Conservation (phyloP, 2,797 vertebrate species). For the Champsocephalus gunnari region DNA sequence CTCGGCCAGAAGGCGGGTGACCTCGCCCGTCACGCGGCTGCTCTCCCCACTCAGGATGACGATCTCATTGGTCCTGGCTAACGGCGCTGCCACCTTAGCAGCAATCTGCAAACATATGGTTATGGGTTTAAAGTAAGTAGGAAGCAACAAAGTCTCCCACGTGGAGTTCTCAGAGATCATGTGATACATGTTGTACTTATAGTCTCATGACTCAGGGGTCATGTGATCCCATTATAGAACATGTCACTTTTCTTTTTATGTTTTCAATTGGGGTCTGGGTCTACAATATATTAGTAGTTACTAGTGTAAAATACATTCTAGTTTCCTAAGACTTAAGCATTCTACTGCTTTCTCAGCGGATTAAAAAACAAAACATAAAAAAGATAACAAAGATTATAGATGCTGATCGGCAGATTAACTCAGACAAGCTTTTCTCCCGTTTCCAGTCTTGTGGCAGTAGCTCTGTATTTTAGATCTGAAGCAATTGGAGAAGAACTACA, state of each 20-base stretch:
- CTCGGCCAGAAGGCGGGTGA: slow-evolving; percentile 92
- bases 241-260: too few species aligned
- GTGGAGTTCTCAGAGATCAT: neutral
- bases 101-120: slow-evolving; percentile 85
- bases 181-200: neutral
- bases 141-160: neutral
- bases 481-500: neutral
- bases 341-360: neutral
- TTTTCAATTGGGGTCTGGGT: too few species aligned
- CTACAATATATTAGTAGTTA: too few species aligned
- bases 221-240: neutral
- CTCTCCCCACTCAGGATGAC: slow-evolving; percentile 92
- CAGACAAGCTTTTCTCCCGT: neutral
- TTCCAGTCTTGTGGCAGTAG: neutral
- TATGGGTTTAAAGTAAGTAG: neutral
- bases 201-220: slow-evolving; percentile 2
- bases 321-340: neutral
- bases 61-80: slow-evolving; percentile 92
- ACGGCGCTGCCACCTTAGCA: slow-evolving; percentile 89
- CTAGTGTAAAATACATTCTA: neutral
- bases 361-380: neutral
- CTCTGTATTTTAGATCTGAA: neutral
- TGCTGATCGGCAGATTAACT: neutral
- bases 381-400: neutral
- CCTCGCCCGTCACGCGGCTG: slow-evolving; percentile 84